These are phyloP conservation scores for Hypsopygia costalis DNA, from an alignment of 2,888 invertebrate genomes.

Conservation along the genomic window DNA sequence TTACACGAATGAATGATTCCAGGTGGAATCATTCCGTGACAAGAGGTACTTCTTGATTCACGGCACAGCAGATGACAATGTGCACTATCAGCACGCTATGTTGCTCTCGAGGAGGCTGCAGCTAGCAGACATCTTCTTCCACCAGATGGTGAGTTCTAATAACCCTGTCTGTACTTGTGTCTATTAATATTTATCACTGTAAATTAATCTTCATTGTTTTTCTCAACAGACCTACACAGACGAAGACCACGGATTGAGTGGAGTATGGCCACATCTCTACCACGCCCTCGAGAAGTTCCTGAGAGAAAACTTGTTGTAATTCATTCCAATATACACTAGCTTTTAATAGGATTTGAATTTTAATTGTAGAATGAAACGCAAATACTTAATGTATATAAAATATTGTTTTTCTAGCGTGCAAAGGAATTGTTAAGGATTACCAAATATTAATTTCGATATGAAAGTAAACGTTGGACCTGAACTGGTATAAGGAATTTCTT, in stretches of 20 bases:
- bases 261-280: conserved; percentile 93
- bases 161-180: too few species aligned
- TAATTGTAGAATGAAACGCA: not conserved
- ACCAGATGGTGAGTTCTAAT: conserved; percentile 92
- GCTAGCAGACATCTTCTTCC: conserved; percentile 91
- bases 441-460: too few species aligned
- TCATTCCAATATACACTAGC: conserved; percentile 9
- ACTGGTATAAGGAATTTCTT: too few species aligned
- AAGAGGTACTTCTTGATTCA: conserved; percentile 95
- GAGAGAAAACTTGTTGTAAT: conserved; percentile 58
- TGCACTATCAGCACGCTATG: conserved; percentile 98
- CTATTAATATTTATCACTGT: too few species aligned
- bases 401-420: not conserved
- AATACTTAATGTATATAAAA: conserved; percentile 4
- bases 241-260: conserved; percentile 92
- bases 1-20: not conserved
- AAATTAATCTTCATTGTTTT: too few species aligned
- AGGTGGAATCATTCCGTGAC: conserved; percentile 71
- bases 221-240: conserved; percentile 92
- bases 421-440: too few species aligned
- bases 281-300: conserved; percentile 94
- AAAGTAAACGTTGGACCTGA: too few species aligned
- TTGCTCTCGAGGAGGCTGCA: conserved; percentile 93
- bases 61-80: conserved; percentile 97
- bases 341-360: not conserved